A percentile compares a stretch with the other conserved stretches of the same genome.
Evolutionary conservation across 2,797 vertebrate genomes (phyloP).

Genomic region (Peromyscus attwateri): DNA sequence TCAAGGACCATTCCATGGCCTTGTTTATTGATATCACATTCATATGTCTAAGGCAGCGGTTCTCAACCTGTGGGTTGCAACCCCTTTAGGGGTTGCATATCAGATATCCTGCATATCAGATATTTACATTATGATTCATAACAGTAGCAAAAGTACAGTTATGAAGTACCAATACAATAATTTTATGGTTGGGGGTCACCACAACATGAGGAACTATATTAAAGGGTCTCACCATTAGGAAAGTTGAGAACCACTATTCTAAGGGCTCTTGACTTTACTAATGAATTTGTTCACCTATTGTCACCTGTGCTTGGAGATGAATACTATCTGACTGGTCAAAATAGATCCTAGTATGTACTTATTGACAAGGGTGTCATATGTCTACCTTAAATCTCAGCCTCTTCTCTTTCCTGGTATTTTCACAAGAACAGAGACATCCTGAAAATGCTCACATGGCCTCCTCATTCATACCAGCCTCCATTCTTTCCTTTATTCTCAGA

Average conservation of each 20-base stretch:
- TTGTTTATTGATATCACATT: not conserved
- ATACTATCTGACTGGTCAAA: conserved; percentile 44
- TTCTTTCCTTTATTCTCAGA: conserved; percentile 67
- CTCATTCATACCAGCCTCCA: accelerated
- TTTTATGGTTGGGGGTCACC: not conserved
- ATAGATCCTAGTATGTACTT: conserved; percentile 36
- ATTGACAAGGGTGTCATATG: not conserved
- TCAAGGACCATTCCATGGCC: not conserved
- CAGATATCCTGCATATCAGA: not conserved
- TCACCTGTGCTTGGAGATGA: conserved; percentile 46
- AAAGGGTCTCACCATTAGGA: not conserved
- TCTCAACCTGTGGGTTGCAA: too few relatives aligned
- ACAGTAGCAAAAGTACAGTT: not conserved
- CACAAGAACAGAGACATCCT: conserved; percentile 58
- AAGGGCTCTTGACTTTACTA: conserved; percentile 15
- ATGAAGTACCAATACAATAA: not conserved
- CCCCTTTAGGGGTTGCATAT: not conserved
- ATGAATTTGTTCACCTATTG: not conserved
- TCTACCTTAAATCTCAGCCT: conserved; percentile 73
- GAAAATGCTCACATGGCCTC: conserved; percentile 69
- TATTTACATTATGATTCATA: not conserved
- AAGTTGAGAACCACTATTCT: not conserved
- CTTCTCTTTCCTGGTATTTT: conserved; percentile 43
- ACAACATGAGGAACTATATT: not conserved
- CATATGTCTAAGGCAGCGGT: not conserved